A percentile compares a stretch with the other conserved stretches of the same genome.
Evolutionary conservation across 1,140 invertebrate species (phyloP).

Genomic region (Ruditapes philippinarum): DNA sequence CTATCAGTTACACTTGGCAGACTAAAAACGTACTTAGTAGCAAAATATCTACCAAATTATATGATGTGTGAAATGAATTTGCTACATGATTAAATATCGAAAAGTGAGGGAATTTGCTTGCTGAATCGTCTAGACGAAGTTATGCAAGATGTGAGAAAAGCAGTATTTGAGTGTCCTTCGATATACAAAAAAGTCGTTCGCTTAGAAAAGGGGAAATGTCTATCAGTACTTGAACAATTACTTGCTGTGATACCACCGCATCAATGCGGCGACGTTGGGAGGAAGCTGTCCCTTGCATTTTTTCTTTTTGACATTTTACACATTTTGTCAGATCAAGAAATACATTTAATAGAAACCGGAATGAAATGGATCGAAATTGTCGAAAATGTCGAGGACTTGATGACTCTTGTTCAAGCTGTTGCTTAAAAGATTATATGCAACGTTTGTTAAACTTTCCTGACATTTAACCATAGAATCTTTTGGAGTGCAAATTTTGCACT

Average conservation of each 20-base stretch:
- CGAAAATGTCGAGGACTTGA: no score
- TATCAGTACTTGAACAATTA: not conserved
- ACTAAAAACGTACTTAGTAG: not conserved
- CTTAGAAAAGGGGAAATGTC: not conserved
- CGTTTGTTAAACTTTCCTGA: no score
- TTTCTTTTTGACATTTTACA: not conserved
- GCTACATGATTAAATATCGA: not conserved
- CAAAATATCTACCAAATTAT: not conserved
- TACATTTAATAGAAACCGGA: no score
- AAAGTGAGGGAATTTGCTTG: not conserved
- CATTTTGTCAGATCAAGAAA: not conserved
- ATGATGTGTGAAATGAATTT: constrained; percentile 30
- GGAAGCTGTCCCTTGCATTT: not conserved
- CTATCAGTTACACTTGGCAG: not conserved
- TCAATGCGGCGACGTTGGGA: not conserved
- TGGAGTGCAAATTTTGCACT: no score
- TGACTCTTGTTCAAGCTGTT: no score
- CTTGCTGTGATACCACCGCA: not conserved
- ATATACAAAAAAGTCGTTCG: not conserved
- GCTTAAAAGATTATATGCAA: no score
- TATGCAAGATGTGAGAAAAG: not conserved
- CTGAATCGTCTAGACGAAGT: not conserved
- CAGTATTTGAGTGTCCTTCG: not conserved
- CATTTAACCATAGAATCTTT: no score
- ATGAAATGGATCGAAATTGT: no score